A percentile compares a stretch with the other conserved stretches of the same genome.
These are phyloP conservation scores for Actinia equina DNA, from an alignment of 64 coral and sea anemone genomes.

Conservation along the genomic window DNA sequence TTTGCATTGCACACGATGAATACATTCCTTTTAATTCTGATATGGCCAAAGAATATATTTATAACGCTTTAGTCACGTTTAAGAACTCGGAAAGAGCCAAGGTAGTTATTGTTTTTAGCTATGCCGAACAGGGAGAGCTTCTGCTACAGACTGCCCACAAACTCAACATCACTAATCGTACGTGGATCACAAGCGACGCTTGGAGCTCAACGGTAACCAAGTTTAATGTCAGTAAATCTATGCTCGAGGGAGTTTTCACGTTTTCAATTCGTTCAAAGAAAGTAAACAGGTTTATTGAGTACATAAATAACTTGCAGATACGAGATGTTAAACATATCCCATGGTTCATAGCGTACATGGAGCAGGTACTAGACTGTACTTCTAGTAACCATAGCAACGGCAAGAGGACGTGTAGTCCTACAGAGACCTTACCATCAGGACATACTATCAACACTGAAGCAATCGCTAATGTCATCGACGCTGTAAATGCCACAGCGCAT, in stretches of 20 bases:
- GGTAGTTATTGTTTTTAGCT: conserved; percentile 84
- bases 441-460: conserved; percentile 43
- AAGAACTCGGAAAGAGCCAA: conserved; percentile 43
- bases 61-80: conserved; percentile 34
- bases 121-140: conserved; percentile 51
- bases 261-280: conserved; percentile 58
- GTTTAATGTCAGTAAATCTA: conserved; percentile 43
- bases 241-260: conserved; percentile 70
- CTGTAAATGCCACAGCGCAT: conserved; percentile 60
- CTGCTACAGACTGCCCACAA: conserved; percentile 58
- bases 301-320: conserved; percentile 47
- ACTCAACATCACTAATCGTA: conserved; percentile 74
- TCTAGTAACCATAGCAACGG: background rate
- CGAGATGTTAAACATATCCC: conserved; percentile 26
- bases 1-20: conserved; percentile 81
- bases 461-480: conserved; percentile 76
- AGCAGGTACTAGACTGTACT: conserved; percentile 45
- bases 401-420: conserved; percentile 21
- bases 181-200: conserved; percentile 86
- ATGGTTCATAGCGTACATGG: conserved; percentile 66
- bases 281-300: conserved; percentile 47
- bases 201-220: conserved; percentile 45
- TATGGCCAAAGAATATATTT: conserved; percentile 52
- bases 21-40: conserved; percentile 68
- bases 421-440: conserved; percentile 10